Evolutionary conservation across 2,113 vertebrate species (phyloP).

Genomic region (Boulengeromyrus knoepffleri): DNA sequence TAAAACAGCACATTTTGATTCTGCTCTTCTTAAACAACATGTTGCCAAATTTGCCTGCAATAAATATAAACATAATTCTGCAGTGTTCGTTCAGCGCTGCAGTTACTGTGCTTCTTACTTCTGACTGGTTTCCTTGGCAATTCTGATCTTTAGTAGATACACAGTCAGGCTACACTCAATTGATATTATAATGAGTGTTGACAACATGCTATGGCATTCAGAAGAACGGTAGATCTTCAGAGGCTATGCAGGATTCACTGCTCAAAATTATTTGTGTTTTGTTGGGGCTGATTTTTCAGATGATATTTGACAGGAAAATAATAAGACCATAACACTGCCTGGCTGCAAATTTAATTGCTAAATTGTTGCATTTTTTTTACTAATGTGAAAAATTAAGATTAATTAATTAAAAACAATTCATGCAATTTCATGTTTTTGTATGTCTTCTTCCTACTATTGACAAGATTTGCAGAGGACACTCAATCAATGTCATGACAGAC

Average conservation of each 20-base stretch:
- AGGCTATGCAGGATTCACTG: not conserved
- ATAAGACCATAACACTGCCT: not conserved
- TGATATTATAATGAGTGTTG: slow-evolving; percentile 11
- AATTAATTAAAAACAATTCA: not conserved
- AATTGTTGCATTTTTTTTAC: not conserved
- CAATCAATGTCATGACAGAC: not conserved
- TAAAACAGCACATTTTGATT: not conserved
- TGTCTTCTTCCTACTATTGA: not conserved
- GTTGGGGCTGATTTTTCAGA: not conserved
- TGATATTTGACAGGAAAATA: slow-evolving; percentile 12
- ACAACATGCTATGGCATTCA: not conserved
- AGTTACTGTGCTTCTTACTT: not conserved
- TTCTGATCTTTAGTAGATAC: not conserved
- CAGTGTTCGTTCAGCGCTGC: not conserved
- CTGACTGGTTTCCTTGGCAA: not conserved
- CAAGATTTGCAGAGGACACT: not conserved
- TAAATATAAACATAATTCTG: not conserved
- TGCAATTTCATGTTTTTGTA: not conserved
- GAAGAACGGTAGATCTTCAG: not conserved
- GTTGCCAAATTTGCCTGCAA: no score
- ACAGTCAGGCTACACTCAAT: slow-evolving; percentile 1
- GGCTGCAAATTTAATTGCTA: not conserved
- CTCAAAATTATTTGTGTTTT: slow-evolving; percentile 3
- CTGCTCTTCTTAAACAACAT: not conserved
- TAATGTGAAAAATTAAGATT: not conserved